Base-by-base conservation (phyloP, 2,888 invertebrate genomes). In the Eupithecia vulgata region DNA sequence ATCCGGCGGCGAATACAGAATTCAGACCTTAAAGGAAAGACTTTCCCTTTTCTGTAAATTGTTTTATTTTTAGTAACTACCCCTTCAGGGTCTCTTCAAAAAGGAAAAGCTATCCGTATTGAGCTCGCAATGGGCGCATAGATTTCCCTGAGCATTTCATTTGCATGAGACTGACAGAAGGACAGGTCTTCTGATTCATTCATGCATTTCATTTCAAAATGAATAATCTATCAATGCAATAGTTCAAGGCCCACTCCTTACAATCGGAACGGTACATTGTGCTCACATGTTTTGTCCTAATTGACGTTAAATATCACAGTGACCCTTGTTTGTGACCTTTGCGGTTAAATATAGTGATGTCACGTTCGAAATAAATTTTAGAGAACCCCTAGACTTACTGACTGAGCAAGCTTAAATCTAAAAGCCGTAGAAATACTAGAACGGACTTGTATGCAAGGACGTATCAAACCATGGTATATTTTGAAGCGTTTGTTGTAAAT, bases 231-330 rank as follows among this genome's bases (percentile, higher is more conserved):
- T 59, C 21, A 34, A 67, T 66, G 37, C 61, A 59, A 69, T 71
- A 71, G 74, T 71, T 74, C 71, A 71, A 71, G 71, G 68, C 34
- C 8, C 17, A n/a, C 67, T 65, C 52, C 66, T 45, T 73, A 57
- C 52, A 74, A 71, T 66, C 17, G 10, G 65, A 68, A 67, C 52
- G 35, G 52, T 62, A 66, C 70, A 67, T 48, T 64, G 57, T 74
- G 59, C 37, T 70, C 68, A 76, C 72, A 61, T 65, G 76, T 71
- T 76, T 64, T 69, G 67, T 68, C 65, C 77, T 77, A 75, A 75
- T 77, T 74, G 67, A 72, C 73, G 71, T 74, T 74, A 74, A 77
- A 75, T 74, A 72, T 57, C 73, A 25, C 45, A 65, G 71, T 72
- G 69, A 71, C 57, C 70, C 61, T 68, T 37, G 68, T 70, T 69